These are phyloP conservation scores for Leiothrix lutea DNA, from an alignment of 2,113 vertebrate species.

Conservation along the genomic window DNA sequence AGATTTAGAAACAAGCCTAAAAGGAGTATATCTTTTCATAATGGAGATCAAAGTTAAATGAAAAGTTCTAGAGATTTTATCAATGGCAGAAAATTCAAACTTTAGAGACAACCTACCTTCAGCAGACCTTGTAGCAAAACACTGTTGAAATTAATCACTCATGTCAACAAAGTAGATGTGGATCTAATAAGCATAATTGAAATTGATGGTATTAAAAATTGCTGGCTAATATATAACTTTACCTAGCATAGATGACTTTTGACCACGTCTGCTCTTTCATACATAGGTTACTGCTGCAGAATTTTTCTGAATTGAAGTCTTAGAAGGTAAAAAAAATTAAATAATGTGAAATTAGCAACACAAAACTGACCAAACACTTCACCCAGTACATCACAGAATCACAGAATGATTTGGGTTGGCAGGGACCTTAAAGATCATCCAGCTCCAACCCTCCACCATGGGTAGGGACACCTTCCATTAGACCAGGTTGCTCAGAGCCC, in stretches of 20 bases:
- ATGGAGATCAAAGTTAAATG: not conserved
- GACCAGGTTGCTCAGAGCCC: not conserved
- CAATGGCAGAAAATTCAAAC: not conserved
- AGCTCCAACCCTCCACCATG: too few relatives aligned
- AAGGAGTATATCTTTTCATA: not conserved
- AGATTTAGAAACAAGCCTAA: not conserved
- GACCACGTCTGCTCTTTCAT: not conserved
- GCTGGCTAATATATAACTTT: not conserved
- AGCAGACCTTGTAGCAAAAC: not conserved
- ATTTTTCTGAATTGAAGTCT: not conserved
- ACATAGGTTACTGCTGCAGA: not conserved
- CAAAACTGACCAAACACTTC: not conserved
- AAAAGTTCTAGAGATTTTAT: not conserved
- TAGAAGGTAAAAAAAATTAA: not conserved
- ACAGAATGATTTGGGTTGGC: not conserved
- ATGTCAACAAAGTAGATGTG: not conserved
- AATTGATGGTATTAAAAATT: not conserved
- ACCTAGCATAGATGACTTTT: not conserved
- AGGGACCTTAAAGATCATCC: not conserved
- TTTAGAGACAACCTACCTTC: not conserved
- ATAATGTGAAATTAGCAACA: not conserved
- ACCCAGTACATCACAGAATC: not conserved
- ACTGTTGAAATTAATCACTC: not conserved
- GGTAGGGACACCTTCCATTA: not conserved
- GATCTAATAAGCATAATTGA: not conserved